phyloP scores from a whole-genome alignment of 2,797 vertebrate species.

The Phoeniculus purpureus region DNA sequence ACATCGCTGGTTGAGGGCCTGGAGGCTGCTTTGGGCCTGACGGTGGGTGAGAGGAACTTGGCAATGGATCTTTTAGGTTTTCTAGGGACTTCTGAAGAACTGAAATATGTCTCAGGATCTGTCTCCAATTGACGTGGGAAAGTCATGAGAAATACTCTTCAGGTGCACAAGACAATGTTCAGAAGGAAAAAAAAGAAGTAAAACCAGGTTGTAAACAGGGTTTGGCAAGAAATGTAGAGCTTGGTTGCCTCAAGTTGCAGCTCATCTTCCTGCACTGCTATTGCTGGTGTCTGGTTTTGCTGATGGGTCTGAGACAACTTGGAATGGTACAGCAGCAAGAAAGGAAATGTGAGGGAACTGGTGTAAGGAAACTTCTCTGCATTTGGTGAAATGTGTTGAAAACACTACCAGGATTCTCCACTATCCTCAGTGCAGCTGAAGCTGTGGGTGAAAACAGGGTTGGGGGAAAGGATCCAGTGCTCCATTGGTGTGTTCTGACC shows the following conservation, averaged over 20 bases:
- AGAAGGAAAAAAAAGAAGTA: neutral
- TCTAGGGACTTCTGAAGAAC: neutral
- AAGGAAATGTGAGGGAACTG: neutral
- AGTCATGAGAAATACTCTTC: neutral
- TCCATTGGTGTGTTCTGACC: neutral
- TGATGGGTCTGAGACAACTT: neutral
- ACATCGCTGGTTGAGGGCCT: fast-evolving
- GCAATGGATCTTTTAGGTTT: neutral
- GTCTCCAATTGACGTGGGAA: neutral
- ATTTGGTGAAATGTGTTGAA: neutral
- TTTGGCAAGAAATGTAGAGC: neutral
- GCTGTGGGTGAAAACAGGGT: neutral
- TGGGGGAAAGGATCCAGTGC: neutral
- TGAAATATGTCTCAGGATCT: neutral
- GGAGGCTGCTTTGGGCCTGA: neutral
- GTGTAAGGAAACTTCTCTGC: too few relatives aligned
- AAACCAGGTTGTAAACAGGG: neutral
- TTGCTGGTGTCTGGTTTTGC: neutral
- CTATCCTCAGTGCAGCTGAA: neutral
- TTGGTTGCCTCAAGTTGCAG: fast-evolving
- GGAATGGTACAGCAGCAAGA: neutral
- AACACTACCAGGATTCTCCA: neutral
- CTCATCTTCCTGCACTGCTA: neutral
- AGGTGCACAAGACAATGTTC: neutral
- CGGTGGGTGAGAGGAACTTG: neutral